Evolutionary conservation across 2,797 vertebrate species (phyloP), one percentile per base, ranked within the genome.

Genomic region (Enteromius anoplus): DNA sequence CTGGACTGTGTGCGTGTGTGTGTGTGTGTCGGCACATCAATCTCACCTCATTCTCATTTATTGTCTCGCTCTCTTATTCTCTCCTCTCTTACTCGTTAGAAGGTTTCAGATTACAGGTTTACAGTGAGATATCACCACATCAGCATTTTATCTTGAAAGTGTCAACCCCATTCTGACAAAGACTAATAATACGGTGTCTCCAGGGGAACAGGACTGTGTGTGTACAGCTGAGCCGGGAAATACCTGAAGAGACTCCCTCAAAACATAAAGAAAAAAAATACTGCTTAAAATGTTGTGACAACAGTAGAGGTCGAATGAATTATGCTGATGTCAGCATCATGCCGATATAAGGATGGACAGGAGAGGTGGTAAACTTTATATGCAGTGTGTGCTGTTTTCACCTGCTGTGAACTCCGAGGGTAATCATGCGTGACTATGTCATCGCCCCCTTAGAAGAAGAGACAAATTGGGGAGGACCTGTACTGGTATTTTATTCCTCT

Each of bases 401-500:
- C 15, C 76, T 68, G 65, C 77, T 66, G 40, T 80, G 60, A 85
- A 75, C 78, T 77, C 60, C 66, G 62, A 58, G 81, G 76, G 26
- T 47, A n/a, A 78, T 69, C 81, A 45, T 73, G 75, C 53, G 9
- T 79, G 34, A 29, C 65, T 45, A 21, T 84, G 64, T 82, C 69
- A 79, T 53, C 47, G 14, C 49, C 53, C 42, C 53, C 79, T 71
- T 51, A 32, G 40, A 80, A 75, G 34, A 62, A 71, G 65, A 72
- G 7, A 72, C 21, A 77, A 53, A 81, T 40, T 66, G 32, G 17
- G 49, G 60, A 75, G 76, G 58, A 60, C 75, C 32, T 71, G 55
- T 21, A 34, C 68, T 82, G 17, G 82, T 90, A 86, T 89, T 91
- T 85, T 87, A 87, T 29, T 77, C 47, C 84, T 83, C 83, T 79